Percentiles rank a stretch among this genome's conserved stretches.
Evolutionary conservation across 2,888 invertebrate species (phyloP).

Genomic region (Noctua janthina): DNA sequence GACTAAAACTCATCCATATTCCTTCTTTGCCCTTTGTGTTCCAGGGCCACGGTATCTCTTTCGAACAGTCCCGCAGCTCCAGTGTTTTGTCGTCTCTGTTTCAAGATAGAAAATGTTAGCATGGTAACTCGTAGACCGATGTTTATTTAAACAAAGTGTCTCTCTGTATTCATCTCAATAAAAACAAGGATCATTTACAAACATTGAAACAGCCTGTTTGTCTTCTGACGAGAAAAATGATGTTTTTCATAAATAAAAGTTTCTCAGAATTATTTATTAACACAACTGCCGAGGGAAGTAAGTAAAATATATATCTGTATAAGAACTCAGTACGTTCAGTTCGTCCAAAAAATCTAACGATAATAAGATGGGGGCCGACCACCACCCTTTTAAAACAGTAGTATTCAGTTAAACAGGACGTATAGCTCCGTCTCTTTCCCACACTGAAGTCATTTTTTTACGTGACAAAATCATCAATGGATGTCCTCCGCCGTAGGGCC

Average conservation of each 20-base stretch:
- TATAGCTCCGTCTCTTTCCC: neutral
- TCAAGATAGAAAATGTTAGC: neutral
- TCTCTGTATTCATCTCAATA: neutral
- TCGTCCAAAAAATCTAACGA: conserved; percentile 44
- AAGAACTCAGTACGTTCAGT: conserved; percentile 11
- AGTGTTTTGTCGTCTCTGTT: neutral
- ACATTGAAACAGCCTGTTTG: conserved; percentile 10
- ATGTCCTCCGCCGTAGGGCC: neutral
- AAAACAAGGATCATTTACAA: neutral
- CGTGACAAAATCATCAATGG: neutral
- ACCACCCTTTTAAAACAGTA: neutral
- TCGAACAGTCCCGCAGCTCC: too few species aligned
- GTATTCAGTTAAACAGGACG: neutral
- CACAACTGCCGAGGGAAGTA: conserved; percentile 37
- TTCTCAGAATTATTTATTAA: conserved; percentile 41
- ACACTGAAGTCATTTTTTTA: neutral
- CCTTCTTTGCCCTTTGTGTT: too few species aligned
- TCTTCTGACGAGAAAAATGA: conserved; percentile 15
- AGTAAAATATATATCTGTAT: conserved; percentile 39
- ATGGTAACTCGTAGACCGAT: neutral
- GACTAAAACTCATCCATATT: too few species aligned
- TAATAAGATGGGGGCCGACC: conserved; percentile 27
- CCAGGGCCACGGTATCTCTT: too few species aligned
- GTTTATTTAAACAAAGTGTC: neutral
- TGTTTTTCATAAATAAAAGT: conserved; percentile 37